A percentile compares a stretch with the other conserved stretches of the same genome.
Conservation (phyloP, 2,113 vertebrate genomes). For the Elgaria multicarinata region DNA sequence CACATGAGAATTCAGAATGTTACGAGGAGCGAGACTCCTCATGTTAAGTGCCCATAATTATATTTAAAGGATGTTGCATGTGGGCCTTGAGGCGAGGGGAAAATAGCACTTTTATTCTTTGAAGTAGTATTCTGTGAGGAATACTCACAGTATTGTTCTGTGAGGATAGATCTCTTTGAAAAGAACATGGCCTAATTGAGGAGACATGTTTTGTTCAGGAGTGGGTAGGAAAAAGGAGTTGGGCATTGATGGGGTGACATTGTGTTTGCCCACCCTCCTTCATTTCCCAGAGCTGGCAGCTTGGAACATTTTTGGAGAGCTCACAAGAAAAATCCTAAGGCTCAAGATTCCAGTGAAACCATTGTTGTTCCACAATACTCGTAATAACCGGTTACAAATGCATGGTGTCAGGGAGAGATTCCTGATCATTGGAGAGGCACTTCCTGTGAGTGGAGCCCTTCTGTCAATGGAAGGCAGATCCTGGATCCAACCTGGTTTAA, state of each 20-base stretch:
- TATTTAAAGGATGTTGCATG: background rate
- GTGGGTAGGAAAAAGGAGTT: background rate
- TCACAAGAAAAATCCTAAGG: background rate
- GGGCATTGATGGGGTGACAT: no score
- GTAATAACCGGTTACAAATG: background rate
- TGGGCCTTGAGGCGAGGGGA: background rate
- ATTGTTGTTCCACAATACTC: background rate
- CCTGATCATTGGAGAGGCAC: no score
- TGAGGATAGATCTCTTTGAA: background rate
- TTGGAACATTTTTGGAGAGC: background rate
- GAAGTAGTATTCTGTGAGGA: background rate
- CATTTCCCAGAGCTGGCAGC: background rate
- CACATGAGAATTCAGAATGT: background rate
- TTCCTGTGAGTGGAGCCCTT: no score
- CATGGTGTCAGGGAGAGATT: no score
- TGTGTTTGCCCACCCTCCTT: background rate
- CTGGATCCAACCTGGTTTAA: background rate
- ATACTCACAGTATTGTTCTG: background rate
- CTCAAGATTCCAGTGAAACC: background rate
- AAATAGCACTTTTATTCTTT: background rate
- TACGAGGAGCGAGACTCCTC: background rate
- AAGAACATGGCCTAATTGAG: background rate
- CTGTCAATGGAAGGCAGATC: no score
- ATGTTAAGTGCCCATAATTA: constrained; percentile 6
- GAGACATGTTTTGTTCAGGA: background rate